Percentiles rank a stretch among this genome's conserved stretches.
Conservation (phyloP, 2,797 vertebrate species). For the Catostomus latipinnis region DNA sequence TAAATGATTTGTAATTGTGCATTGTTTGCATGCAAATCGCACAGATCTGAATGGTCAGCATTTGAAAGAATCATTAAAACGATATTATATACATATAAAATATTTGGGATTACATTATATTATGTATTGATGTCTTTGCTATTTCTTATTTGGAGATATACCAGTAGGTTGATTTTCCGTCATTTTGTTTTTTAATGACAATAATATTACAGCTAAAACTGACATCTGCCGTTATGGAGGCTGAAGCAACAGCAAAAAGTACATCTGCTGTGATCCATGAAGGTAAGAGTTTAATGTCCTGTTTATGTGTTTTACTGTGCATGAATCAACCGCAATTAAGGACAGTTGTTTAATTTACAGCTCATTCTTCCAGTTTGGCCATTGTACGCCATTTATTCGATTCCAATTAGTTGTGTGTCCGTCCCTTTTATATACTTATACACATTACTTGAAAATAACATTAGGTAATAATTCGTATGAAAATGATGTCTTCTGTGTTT, state of each 20-base stretch:
- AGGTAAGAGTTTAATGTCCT: slow-evolving; percentile 23
- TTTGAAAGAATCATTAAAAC: not conserved
- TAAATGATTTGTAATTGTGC: not conserved
- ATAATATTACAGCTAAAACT: slow-evolving; percentile 20
- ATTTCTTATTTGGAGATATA: too few species aligned
- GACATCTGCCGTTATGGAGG: not conserved
- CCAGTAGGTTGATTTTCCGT: slow-evolving; percentile 3
- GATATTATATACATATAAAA: too few species aligned
- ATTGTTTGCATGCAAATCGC: not conserved
- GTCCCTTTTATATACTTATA: too few species aligned
- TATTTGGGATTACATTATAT: too few species aligned
- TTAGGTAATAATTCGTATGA: not conserved
- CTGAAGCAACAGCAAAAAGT: not conserved
- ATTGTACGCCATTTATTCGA: not conserved
- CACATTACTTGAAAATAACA: too few species aligned
- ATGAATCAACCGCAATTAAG: not conserved
- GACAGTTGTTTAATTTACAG: not conserved
- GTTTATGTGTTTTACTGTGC: not conserved
- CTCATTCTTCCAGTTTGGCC: not conserved
- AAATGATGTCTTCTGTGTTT: not conserved
- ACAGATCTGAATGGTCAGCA: not conserved
- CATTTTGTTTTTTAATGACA: slow-evolving; percentile 11
- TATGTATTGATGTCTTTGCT: too few species aligned
- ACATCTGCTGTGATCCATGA: not conserved
- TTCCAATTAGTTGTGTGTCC: not conserved